Conservation (phyloP, 2,888 invertebrate genomes). For the Drosophila flavopinicola region DNA sequence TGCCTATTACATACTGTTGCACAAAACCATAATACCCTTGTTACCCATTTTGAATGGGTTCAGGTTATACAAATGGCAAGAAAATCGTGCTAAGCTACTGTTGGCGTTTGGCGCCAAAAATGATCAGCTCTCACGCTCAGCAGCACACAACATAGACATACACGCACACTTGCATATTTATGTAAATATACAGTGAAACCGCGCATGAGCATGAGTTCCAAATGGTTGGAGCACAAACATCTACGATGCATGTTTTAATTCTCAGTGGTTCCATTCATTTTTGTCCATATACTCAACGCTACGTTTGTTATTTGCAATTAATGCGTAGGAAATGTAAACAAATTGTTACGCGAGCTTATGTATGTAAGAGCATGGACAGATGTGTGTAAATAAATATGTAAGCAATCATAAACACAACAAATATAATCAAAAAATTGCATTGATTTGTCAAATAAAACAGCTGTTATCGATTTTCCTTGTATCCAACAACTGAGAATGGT, state of each 20-base stretch:
- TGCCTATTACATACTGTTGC: too few relatives aligned
- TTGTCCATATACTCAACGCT: slow-evolving; percentile 14
- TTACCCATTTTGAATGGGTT: too few relatives aligned
- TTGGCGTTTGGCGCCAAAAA: slow-evolving; percentile 54
- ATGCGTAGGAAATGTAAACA: slow-evolving; percentile 47
- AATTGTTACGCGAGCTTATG: slow-evolving; percentile 28
- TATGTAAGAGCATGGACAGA: slow-evolving; percentile 28
- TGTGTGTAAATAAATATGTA: slow-evolving; percentile 26
- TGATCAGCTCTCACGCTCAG: slow-evolving; percentile 42
- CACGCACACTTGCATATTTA: slow-evolving; percentile 6
- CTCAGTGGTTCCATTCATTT: slow-evolving; percentile 54
- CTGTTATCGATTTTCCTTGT: slow-evolving; percentile 36
- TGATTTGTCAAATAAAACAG: slow-evolving; percentile 34
- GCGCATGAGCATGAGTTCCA: slow-evolving; percentile 47
- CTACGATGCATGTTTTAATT: slow-evolving; percentile 46
- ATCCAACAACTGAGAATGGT: slow-evolving; percentile 26
- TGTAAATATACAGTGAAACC: slow-evolving; percentile 21
- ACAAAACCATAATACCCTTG: too few relatives aligned
- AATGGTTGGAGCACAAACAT: slow-evolving; percentile 39
- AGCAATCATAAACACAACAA: slow-evolving; percentile 2
- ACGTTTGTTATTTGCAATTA: slow-evolving; percentile 44
- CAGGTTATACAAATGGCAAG: too few relatives aligned
- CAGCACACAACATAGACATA: slow-evolving; percentile 12
- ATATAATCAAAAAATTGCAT: slow-evolving; percentile 31
- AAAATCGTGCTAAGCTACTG: slow-evolving; percentile 18